phyloP scores from a whole-genome alignment of 92 coral and sea anemone species.

The Bergia sp. region DNA sequence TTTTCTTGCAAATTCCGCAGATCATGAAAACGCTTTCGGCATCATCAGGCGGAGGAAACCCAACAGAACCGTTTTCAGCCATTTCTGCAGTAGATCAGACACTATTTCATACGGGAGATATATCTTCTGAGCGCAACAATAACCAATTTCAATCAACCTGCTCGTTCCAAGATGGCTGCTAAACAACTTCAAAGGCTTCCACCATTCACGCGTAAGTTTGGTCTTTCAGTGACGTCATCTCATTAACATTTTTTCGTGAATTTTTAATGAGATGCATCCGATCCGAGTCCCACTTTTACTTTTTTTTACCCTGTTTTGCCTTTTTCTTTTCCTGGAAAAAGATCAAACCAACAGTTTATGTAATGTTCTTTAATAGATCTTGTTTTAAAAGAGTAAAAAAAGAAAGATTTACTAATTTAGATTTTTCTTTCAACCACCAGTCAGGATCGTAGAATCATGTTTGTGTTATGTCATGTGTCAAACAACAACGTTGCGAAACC shows the following conservation, averaged over 20 bases:
- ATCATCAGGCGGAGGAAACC: constrained; percentile 58
- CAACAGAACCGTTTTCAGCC: constrained; percentile 76
- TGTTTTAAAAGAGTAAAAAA: not conserved
- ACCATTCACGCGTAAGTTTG: constrained; percentile 52
- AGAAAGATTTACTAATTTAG: not conserved
- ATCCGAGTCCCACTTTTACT: constrained; percentile 5
- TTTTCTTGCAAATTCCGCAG: constrained; percentile 86
- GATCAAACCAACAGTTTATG: not conserved
- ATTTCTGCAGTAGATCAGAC: constrained; percentile 40
- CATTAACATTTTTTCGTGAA: constrained; percentile 63
- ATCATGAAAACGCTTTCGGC: constrained; percentile 79
- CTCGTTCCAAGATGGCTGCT: constrained; percentile 85
- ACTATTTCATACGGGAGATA: constrained; percentile 10
- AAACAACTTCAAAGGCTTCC: constrained; percentile 57
- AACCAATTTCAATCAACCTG: constrained; percentile 15
- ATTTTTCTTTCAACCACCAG: not conserved
- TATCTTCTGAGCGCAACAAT: constrained; percentile 25
- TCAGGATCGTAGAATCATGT: not conserved
- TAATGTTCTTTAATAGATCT: not conserved
- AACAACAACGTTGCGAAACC: not conserved
- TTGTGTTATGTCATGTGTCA: constrained; percentile 6
- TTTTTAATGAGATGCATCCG: constrained; percentile 53
- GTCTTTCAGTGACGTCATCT: constrained; percentile 74
- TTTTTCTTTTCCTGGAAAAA: not conserved
- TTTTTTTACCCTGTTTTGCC: not conserved